These are phyloP conservation scores for Hydrophis major DNA, from an alignment of 2,797 vertebrate species.

Conservation along the genomic window DNA sequence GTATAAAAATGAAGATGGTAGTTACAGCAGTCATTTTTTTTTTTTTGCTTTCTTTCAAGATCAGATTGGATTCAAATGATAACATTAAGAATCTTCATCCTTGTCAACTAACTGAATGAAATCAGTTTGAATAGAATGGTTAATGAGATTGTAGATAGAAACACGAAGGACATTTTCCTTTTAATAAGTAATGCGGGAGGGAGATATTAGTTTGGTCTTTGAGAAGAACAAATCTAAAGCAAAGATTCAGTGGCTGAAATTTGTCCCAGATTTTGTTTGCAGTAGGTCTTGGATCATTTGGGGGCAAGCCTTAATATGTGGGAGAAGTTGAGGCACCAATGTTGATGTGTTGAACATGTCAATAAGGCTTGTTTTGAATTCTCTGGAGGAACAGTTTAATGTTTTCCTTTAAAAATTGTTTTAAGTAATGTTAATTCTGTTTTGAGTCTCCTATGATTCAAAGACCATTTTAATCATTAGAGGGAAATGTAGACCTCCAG, in stretches of 20 bases:
- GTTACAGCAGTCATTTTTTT: not conserved
- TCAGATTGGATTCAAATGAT: not conserved
- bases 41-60: not conserved
- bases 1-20: not conserved
- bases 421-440: not conserved
- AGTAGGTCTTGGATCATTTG: not conserved
- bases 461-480: not conserved
- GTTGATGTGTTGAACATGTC: not conserved
- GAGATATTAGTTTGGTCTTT: not conserved
- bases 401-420: not conserved
- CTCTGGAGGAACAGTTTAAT: not conserved
- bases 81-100: not conserved
- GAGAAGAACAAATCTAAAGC: not conserved
- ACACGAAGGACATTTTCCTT: not conserved
- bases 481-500: not conserved
- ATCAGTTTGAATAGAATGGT: not conserved
- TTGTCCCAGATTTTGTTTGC: not conserved
- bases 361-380: not conserved
- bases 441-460: not conserved
- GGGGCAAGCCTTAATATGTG: not conserved
- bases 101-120: not conserved
- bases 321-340: not conserved
- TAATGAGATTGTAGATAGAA: not conserved
- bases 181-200: not conserved
- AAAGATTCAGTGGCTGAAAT: not conserved